Conservation (phyloP, 2,113 vertebrate genomes). For the Carassius gibelio region DNA sequence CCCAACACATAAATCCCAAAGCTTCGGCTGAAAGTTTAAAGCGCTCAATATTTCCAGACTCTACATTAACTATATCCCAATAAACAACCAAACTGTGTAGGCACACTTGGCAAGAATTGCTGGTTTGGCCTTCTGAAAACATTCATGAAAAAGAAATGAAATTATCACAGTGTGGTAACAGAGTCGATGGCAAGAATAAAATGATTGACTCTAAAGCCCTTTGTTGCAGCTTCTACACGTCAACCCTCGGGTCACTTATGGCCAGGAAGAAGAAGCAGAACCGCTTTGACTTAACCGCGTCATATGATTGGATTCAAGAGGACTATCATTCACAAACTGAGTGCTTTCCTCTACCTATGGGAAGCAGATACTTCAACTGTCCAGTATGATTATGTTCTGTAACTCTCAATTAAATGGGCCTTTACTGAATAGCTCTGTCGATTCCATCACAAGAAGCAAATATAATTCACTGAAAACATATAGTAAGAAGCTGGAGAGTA, state of each 20-base stretch:
- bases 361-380: constrained; percentile 58
- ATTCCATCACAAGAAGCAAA: constrained; percentile 22
- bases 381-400: constrained; percentile 62
- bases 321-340: constrained; percentile 66
- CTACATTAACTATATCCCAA: neutral
- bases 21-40: neutral
- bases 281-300: constrained; percentile 10
- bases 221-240: constrained; percentile 44
- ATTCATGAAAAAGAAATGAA: constrained; percentile 58
- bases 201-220: constrained; percentile 41
- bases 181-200: constrained; percentile 37
- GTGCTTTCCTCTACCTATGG: constrained; percentile 67
- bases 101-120: constrained; percentile 3
- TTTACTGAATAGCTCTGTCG: constrained; percentile 16
- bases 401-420: constrained; percentile 31
- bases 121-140: constrained; percentile 39
- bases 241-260: neutral
- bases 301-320: constrained; percentile 50
- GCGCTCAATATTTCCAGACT: neutral
- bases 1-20: neutral
- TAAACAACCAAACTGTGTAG: neutral
- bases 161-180: constrained; percentile 28
- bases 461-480: neutral
- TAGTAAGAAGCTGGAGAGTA: neutral
- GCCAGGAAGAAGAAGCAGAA: constrained; percentile 11